phyloP scores from a whole-genome alignment of 2,888 invertebrate genomes.

The Pseudanteris insignis region DNA sequence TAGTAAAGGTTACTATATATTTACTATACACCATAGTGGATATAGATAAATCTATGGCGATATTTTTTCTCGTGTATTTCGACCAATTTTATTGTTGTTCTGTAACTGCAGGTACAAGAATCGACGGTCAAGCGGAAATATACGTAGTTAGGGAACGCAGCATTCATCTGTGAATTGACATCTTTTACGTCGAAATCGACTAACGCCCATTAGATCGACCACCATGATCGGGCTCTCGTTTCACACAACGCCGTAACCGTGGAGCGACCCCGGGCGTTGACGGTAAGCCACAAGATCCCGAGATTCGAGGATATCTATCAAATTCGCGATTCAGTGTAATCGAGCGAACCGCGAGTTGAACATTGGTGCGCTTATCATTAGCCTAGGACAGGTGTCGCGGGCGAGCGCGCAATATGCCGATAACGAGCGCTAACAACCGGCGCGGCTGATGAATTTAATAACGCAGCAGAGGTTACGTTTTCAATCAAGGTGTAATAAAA shows the following conservation, averaged over 20 bases:
- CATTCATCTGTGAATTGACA: constrained; percentile 11
- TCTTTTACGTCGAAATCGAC: constrained; percentile 20
- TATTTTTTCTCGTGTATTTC: too few species aligned
- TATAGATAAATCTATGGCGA: too few species aligned
- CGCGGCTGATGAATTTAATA: constrained; percentile 31
- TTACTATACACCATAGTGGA: too few species aligned
- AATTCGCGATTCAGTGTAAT: constrained; percentile 24
- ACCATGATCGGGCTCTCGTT: constrained; percentile 33
- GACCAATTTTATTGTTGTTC: too few species aligned
- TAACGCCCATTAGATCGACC: constrained; percentile 21
- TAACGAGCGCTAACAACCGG: constrained; percentile 11
- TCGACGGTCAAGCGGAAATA: constrained; percentile 14
- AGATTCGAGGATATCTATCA: constrained; percentile 36
- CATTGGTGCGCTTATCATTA: too few species aligned
- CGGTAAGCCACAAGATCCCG: constrained; percentile 28
- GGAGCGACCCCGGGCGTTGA: constrained; percentile 16
- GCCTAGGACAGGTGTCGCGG: too few species aligned
- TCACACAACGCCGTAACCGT: constrained; percentile 15
- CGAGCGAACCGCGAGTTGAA: too few species aligned
- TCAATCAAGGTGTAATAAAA: constrained; percentile 45
- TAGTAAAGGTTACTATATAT: too few species aligned
- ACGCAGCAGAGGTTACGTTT: constrained; percentile 39
- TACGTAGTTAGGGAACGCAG: constrained; percentile 9
- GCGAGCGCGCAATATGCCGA: too few species aligned
- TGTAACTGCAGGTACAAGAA: too few species aligned